These are phyloP conservation scores for Astropecten irregularis DNA, from an alignment of 53 echinoderm and acorn worm species.

Conservation along the genomic window DNA sequence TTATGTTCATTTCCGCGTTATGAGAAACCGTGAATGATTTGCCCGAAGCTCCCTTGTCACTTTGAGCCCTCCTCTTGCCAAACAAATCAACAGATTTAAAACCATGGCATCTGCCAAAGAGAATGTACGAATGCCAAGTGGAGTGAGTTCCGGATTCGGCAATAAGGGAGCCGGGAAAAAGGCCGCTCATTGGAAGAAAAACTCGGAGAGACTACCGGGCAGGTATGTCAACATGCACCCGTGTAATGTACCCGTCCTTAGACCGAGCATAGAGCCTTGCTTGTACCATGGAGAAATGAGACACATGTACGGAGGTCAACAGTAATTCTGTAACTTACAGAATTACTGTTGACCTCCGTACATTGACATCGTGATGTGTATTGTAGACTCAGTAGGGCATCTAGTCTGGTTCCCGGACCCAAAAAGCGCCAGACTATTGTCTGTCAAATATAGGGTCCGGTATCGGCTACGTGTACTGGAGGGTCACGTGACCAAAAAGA, in stretches of 20 bases:
- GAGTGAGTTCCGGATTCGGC: constrained; percentile 68
- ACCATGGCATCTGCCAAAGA: constrained; percentile 54
- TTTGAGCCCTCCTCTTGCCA: neutral
- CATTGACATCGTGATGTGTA: too few relatives aligned
- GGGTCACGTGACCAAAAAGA: too few relatives aligned
- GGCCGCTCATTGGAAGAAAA: constrained; percentile 92
- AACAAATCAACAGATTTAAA: neutral
- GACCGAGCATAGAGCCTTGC: too few relatives aligned
- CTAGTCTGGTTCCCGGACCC: too few relatives aligned
- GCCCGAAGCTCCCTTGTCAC: neutral
- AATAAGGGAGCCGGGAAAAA: constrained; percentile 69
- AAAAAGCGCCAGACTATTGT: too few relatives aligned
- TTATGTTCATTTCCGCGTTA: constrained; percentile 32
- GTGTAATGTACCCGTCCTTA: too few relatives aligned
- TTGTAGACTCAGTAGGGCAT: too few relatives aligned
- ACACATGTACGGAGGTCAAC: too few relatives aligned
- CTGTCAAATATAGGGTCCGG: too few relatives aligned
- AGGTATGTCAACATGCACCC: constrained; percentile 64
- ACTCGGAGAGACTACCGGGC: constrained; percentile 89
- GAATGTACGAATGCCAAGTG: constrained; percentile 36
- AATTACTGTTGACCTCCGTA: neutral
- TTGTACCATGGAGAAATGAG: too few relatives aligned
- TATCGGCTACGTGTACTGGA: too few relatives aligned
- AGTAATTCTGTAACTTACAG: too few relatives aligned
- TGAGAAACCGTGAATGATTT: neutral